Base-by-base conservation (phyloP, 2,888 invertebrate species). In the Drosophila borborema region DNA sequence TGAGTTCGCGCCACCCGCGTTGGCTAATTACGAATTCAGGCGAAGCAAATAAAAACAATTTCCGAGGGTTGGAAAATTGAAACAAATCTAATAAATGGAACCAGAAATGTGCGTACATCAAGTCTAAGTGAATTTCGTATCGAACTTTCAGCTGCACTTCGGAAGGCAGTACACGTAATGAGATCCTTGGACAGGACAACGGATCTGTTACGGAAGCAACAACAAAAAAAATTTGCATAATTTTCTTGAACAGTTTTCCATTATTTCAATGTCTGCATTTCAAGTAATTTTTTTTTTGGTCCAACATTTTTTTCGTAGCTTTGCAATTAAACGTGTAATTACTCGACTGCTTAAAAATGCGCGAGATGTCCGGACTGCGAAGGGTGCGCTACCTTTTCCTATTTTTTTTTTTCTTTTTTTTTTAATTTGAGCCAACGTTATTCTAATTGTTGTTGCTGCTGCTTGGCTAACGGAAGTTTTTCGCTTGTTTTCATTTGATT, bases 291-390 rank as follows among this genome's bases (percentile, higher is more conserved):
- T 79, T 79, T 58, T 49, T 51, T 3, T 20, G 20, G 3, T 10
- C 34, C 31, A 51, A 34, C 5, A 9, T 28, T 45, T 58, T 48
- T 45, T 41, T 64, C 23, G 60, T 68, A 77, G 82, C 81, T 76
- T 86, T 90, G 91, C 92, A 91, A 92, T 92, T 92, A 92, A 92
- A 92, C 89, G 91, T 91, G 92, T 92, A 92, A 92, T 92, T 92
- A 92, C 91, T 77, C 69, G 76, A 81, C 81, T 89, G 82, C 85
- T 89, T 85, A 77, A 82, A 80, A 82, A 84, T 84, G 77, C 85
- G 68, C 80, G 63, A 55, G 62, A 45, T 45, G 64, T 59, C 53
- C 72, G 51, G 14, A 20, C 51, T 20, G 51, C 34, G 67, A 54
- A 36, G 77, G 77, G 58, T 65, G 72, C 55, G 34, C 36, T 36